Evolutionary conservation across 2,797 vertebrate species (phyloP).

Genomic region (Xenentodon cancila): DNA sequence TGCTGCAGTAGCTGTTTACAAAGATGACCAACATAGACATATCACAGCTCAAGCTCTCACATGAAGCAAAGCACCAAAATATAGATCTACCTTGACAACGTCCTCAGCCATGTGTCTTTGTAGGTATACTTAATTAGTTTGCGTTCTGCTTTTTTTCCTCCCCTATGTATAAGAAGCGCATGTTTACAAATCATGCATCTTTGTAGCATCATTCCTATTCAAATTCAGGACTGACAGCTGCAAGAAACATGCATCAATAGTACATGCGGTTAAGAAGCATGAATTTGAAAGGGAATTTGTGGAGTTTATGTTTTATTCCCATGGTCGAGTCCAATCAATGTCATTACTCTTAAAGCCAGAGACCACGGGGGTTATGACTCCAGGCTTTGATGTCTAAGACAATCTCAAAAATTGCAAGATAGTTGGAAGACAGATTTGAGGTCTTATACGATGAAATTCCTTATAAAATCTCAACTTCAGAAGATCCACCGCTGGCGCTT

Average conservation of each 20-base stretch:
- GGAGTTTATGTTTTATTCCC: constrained; percentile 62
- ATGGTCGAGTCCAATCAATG: constrained; percentile 64
- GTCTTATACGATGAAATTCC: constrained; percentile 53
- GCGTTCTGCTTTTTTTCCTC: constrained; percentile 12
- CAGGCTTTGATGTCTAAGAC: constrained; percentile 69
- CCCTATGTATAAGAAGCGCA: constrained; percentile 1
- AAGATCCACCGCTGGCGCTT: constrained; percentile 42
- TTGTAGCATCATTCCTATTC: constrained; percentile 26
- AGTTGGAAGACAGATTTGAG: constrained; percentile 51
- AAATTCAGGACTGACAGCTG: constrained; percentile 40
- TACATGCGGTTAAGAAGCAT: constrained; percentile 53
- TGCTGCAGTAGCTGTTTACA: constrained; percentile 51
- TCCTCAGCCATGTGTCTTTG: constrained; percentile 31
- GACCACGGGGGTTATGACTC: constrained; percentile 49
- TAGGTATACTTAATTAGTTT: constrained; percentile 31
- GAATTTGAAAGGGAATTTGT: constrained; percentile 52
- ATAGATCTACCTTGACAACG: constrained; percentile 37
- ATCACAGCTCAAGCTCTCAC: constrained; percentile 40
- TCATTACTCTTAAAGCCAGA: constrained; percentile 62
- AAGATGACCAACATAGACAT: constrained; percentile 44
- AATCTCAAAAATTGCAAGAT: constrained; percentile 68
- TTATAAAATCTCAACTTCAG: constrained; percentile 64
- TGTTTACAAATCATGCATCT: constrained; percentile 21
- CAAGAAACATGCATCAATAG: constrained; percentile 53
- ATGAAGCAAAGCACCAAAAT: constrained; percentile 37